A percentile compares a stretch with the other conserved stretches of the same genome.
These are phyloP conservation scores for Carettochelys insculpta DNA, from an alignment of 2,113 vertebrate species.

Conservation along the genomic window DNA sequence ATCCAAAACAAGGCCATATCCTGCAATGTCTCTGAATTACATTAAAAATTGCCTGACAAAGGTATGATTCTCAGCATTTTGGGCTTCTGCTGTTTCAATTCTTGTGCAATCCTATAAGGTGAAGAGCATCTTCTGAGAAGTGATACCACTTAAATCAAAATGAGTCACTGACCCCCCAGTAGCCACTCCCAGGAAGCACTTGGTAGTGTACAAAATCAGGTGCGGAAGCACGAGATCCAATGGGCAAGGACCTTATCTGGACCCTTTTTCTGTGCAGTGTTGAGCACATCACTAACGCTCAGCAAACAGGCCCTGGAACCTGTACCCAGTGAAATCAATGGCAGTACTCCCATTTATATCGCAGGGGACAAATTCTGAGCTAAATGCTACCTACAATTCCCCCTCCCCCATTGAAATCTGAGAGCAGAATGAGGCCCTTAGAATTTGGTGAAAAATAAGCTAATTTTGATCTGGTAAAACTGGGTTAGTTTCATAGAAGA, in stretches of 20 bases:
- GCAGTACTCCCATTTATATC: not conserved
- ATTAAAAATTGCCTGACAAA: not conserved
- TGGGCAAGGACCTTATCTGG: not conserved
- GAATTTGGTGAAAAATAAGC: not conserved
- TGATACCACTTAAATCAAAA: not conserved
- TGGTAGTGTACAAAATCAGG: accelerated
- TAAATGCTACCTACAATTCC: not conserved
- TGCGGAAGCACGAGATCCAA: accelerated
- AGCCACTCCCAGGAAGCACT: not conserved
- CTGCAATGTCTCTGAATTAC: not conserved
- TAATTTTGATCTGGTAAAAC: not conserved
- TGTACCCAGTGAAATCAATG: not conserved
- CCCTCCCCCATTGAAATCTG: conserved; percentile 9
- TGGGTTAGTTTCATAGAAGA: not conserved
- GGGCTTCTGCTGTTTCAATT: not conserved
- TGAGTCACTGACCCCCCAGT: not conserved
- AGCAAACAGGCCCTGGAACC: not conserved
- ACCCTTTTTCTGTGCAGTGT: accelerated
- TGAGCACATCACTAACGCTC: not conserved
- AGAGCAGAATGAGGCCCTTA: not conserved
- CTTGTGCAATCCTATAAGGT: not conserved
- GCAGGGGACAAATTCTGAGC: not conserved
- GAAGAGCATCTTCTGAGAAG: not conserved
- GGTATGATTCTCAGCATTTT: not conserved
- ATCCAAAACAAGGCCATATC: not conserved